Percentiles rank a stretch among this genome's conserved stretches.
phyloP scores from a whole-genome alignment of 2,797 vertebrate species.

The Clarias fuscus region DNA sequence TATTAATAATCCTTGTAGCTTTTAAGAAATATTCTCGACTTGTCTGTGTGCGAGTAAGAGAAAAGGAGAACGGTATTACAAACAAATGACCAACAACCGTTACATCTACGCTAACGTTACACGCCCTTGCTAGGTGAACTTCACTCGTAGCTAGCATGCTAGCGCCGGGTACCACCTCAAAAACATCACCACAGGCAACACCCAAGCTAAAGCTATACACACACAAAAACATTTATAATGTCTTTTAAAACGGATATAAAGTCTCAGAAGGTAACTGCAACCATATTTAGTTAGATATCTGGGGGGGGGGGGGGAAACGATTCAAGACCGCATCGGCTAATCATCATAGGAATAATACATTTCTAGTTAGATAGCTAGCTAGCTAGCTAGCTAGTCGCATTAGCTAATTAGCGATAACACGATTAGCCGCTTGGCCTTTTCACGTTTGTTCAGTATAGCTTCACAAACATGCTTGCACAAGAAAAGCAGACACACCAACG shows the following conservation, averaged over 20 bases:
- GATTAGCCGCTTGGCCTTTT: conserved; percentile 7
- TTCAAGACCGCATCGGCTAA: neutral
- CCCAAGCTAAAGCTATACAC: conserved; percentile 1
- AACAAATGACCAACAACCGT: conserved; percentile 1
- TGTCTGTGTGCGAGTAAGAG: too few species aligned
- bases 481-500: neutral
- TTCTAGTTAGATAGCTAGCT: neutral
- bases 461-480: neutral
- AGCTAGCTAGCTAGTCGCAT: neutral
- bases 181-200: conserved; percentile 31
- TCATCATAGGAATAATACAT: neutral
- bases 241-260: neutral
- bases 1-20: neutral
- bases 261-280: neutral
- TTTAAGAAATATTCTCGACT: too few species aligned
- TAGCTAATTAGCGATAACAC: conserved; percentile 4
- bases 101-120: neutral
- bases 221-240: neutral
- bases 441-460: too few species aligned
- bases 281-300: neutral
- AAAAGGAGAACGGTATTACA: neutral
- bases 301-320: neutral
- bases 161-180: conserved; percentile 25
- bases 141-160: conserved; percentile 30
- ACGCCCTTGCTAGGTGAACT: conserved; percentile 44